Evolutionary conservation across 2,888 invertebrate species (phyloP).

Genomic region (Ichneumoninae sp.): DNA sequence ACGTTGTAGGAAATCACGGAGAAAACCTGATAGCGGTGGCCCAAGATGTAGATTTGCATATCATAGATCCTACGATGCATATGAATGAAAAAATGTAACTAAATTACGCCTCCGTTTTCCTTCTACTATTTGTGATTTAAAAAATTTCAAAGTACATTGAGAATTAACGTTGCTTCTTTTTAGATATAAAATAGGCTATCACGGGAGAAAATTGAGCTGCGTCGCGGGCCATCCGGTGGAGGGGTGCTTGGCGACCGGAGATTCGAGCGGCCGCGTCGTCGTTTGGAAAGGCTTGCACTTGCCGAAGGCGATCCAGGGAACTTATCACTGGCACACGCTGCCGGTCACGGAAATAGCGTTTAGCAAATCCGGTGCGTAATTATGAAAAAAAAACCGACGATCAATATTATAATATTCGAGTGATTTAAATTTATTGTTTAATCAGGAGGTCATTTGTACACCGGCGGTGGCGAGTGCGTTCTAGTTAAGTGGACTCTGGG

Average conservation of each 20-base stretch:
- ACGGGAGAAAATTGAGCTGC: constrained; percentile 86
- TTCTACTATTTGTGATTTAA: neutral
- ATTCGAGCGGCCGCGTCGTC: constrained; percentile 88
- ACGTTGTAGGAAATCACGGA: constrained; percentile 80
- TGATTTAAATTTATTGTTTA: constrained; percentile 49
- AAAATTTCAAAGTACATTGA: neutral
- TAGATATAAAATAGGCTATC: constrained; percentile 73
- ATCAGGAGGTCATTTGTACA: constrained; percentile 89
- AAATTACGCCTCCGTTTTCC: neutral
- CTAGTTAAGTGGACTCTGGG: constrained; percentile 90
- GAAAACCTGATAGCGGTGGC: constrained; percentile 80
- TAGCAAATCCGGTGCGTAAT: constrained; percentile 84
- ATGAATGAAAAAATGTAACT: constrained; percentile 76
- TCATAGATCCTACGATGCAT: constrained; percentile 77
- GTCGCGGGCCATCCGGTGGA: constrained; percentile 89
- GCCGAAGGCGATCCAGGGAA: constrained; percentile 81
- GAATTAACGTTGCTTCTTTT: neutral
- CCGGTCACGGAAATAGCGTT: constrained; percentile 89
- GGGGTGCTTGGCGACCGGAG: constrained; percentile 89
- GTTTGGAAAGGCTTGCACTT: constrained; percentile 87
- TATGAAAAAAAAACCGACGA: constrained; percentile 1
- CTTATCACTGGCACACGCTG: constrained; percentile 92
- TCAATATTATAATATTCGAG: constrained; percentile 25
- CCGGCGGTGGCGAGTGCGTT: constrained; percentile 92
- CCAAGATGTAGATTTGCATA: constrained; percentile 76